phyloP scores from a whole-genome alignment of 2,113 vertebrate species.

The Panurus biarmicus region DNA sequence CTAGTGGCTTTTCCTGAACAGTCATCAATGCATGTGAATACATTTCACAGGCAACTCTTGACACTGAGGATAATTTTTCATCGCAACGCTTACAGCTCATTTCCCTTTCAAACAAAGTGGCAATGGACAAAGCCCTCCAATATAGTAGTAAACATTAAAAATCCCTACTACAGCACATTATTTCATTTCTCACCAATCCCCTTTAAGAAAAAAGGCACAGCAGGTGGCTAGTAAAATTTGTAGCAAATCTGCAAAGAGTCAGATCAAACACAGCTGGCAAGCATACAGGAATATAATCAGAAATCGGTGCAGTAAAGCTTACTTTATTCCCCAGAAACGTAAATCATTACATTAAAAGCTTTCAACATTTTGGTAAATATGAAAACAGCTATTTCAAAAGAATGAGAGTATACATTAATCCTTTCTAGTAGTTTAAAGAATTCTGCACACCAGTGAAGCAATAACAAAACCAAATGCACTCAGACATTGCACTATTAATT shows the following conservation, averaged over 20 bases:
- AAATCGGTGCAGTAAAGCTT: not conserved
- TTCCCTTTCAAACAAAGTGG: not conserved
- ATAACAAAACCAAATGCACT: not conserved
- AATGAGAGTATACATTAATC: not conserved
- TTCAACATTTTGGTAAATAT: not conserved
- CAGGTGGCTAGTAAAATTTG: not conserved
- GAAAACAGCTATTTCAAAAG: not conserved
- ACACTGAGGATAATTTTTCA: not conserved
- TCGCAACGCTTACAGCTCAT: not conserved
- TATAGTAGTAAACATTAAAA: not conserved
- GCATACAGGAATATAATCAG: not conserved
- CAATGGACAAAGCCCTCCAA: not conserved
- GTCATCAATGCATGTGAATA: not conserved
- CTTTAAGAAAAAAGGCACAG: not conserved
- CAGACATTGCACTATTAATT: not conserved
- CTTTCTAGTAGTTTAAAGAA: not conserved
- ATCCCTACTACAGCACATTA: not conserved
- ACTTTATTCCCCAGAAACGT: not conserved
- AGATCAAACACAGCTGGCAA: not conserved
- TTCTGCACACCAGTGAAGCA: not conserved
- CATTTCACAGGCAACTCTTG: not conserved
- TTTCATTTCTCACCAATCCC: not conserved
- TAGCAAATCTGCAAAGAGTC: not conserved
- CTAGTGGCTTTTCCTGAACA: not conserved
- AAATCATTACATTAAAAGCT: conserved; percentile 22